Conservation (phyloP, 1,140 invertebrate genomes). For the Brachionus asplanchnoidis region DNA sequence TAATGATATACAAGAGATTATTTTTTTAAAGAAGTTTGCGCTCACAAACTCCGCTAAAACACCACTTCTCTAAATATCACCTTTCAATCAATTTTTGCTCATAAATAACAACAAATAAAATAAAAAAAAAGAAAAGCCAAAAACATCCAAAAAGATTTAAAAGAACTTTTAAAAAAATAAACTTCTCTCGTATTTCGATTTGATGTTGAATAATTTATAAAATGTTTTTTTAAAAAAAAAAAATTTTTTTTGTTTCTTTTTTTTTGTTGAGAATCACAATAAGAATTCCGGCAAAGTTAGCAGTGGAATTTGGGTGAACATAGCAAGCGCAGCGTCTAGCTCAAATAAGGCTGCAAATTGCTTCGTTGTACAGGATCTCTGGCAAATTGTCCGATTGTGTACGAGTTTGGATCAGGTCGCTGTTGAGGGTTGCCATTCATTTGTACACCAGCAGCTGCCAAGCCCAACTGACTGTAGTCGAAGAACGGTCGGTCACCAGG, state of each 20-base stretch:
- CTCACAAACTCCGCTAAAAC: neutral
- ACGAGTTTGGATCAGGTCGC: slow-evolving; percentile 2
- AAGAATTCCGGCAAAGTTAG: neutral
- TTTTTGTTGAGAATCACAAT: slow-evolving; percentile 13
- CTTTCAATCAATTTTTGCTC: neutral
- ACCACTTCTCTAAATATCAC: neutral
- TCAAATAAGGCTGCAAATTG: slow-evolving; percentile 8
- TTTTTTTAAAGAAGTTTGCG: neutral
- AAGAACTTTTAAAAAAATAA: neutral
- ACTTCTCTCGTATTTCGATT: neutral
- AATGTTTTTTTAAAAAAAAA: neutral
- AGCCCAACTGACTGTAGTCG: neutral
- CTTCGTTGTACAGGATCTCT: slow-evolving; percentile 4
- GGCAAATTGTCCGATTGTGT: neutral
- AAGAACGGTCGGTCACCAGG: neutral
- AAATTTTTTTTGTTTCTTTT: neutral
- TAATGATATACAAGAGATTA: neutral
- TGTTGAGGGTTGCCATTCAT: neutral
- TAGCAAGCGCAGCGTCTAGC: neutral
- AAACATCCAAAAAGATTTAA: neutral
- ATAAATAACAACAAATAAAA: neutral
- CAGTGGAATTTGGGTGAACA: neutral
- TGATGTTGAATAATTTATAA: slow-evolving; percentile 24
- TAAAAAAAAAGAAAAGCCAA: neutral
- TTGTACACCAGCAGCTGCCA: neutral